Conservation (phyloP, 2,888 invertebrate species). For the Syritta pipiens region DNA sequence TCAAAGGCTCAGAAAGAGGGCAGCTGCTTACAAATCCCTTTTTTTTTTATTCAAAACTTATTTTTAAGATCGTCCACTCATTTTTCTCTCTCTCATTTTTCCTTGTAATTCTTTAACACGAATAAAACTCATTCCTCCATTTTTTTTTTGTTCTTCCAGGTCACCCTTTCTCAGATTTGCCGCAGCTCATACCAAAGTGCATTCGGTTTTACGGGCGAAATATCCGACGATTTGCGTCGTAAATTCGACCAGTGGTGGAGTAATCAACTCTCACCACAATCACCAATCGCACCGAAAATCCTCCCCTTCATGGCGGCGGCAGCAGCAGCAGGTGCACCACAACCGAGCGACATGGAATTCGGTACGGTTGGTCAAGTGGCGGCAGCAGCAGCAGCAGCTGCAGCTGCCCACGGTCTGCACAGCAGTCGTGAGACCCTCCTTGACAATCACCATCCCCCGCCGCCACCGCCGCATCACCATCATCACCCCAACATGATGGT, state of each 20-base stretch:
- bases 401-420: conserved; percentile 78
- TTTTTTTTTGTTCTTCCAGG: conserved; percentile 81
- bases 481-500: conserved; percentile 78
- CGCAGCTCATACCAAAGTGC: conserved; percentile 86
- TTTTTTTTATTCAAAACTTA: no score
- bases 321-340: conserved; percentile 71
- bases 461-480: conserved; percentile 73
- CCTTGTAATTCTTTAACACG: no score
- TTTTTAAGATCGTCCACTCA: no score
- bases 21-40: no score
- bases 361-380: conserved; percentile 80
- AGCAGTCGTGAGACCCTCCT: conserved; percentile 54
- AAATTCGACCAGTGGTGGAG: conserved; percentile 97
- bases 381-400: conserved; percentile 80
- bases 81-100: no score
- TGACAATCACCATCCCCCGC: conserved; percentile 60
- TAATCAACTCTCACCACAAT: conserved; percentile 84
- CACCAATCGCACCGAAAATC: conserved; percentile 80
- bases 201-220: conserved; percentile 84
- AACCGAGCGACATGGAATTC: conserved; percentile 77
- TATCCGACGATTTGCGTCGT: conserved; percentile 90
- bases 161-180: conserved; percentile 90
- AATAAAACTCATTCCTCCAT: no score
- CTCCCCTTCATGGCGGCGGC: conserved; percentile 79
- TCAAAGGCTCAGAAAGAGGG: no score